Base-by-base conservation (phyloP, 2,113 vertebrate species). In the Saguinus imperator region DNA sequence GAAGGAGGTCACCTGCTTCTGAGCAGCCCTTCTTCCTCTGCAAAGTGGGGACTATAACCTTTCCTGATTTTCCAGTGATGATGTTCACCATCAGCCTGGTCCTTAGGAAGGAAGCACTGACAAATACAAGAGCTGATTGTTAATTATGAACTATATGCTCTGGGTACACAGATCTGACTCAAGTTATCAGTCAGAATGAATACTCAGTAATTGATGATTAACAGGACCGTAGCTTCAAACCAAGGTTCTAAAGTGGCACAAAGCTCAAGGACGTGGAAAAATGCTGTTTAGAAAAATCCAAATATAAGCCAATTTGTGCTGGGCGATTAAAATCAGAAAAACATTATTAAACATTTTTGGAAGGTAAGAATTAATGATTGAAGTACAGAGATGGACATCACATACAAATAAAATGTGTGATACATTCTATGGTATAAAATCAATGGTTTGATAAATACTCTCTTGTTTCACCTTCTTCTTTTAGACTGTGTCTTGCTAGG, bases 171-270 rank as follows among this genome's bases (percentile, higher is more conserved):
- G 75, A 58, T 77, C 89, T 57, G 80, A 66, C 52, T 92, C 79
- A n/a, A 84, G 20, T 92, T 80, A 88, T n/a, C 50, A 75, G 72
- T 70, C 75, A 96, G 37, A 76, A 73, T 37, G 50, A 85, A 64
- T 52, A n/a, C 10, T 76, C 64, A 94, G 73, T 91, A 94, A 94
- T 29, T 55, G 57, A 91, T 75, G 32, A 87, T 91, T 25, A 52
- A 88, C 80, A 57, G 57, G 73, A 89, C 50, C 70, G 21, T 52
- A 25, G 25, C 79, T 80, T 84, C 89, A 80, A 68, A 52, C 16
- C 3, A 14, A 81, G 83, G 48, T 88, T 95, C 94, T 94, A 81
- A 91, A 92, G 57, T 76, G 50, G 43, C 29, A 35, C 27, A 75
- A 43, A 81, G 18, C 16, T 72, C 32, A 14, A 50, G 70, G 45